Percentiles rank a stretch among this genome's conserved stretches.
Conservation (phyloP, 1,140 invertebrate species). For the Panulirus ornatus region DNA sequence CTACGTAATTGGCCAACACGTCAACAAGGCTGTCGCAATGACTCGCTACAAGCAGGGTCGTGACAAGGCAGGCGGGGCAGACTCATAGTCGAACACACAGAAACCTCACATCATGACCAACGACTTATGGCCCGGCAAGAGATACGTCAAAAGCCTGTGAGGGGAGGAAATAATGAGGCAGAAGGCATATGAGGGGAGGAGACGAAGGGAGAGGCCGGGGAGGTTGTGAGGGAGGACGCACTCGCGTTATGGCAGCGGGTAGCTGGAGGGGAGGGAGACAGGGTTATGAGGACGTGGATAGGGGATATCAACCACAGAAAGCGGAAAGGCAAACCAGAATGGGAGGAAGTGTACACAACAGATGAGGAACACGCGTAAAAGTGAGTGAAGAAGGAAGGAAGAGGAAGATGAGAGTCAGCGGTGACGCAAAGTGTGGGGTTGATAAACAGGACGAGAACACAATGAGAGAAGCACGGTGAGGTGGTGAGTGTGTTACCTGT, state of each 20-base stretch:
- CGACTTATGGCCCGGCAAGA: too few relatives aligned
- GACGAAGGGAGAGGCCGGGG: not conserved
- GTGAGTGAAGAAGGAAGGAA: not conserved
- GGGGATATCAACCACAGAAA: not conserved
- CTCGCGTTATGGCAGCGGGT: not conserved
- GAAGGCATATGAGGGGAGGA: not conserved
- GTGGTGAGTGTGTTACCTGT: too few relatives aligned
- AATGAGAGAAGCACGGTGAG: not conserved
- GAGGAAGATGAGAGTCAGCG: not conserved
- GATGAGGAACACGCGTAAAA: not conserved
- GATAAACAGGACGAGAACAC: not conserved
- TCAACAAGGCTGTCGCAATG: too few relatives aligned
- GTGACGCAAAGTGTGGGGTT: not conserved
- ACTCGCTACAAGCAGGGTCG: too few relatives aligned
- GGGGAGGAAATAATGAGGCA: not conserved
- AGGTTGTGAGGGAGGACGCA: not conserved
- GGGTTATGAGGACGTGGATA: not conserved
- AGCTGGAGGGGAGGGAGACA: not conserved
- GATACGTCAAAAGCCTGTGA: not conserved
- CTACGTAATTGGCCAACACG: too few relatives aligned
- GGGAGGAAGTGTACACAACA: not conserved
- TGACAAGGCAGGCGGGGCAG: too few relatives aligned
- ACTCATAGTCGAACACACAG: too few relatives aligned
- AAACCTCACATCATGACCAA: too few relatives aligned
- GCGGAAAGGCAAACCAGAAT: not conserved